These are phyloP conservation scores for Poecile montanus DNA, from an alignment of 2,797 vertebrate genomes.

Conservation along the genomic window DNA sequence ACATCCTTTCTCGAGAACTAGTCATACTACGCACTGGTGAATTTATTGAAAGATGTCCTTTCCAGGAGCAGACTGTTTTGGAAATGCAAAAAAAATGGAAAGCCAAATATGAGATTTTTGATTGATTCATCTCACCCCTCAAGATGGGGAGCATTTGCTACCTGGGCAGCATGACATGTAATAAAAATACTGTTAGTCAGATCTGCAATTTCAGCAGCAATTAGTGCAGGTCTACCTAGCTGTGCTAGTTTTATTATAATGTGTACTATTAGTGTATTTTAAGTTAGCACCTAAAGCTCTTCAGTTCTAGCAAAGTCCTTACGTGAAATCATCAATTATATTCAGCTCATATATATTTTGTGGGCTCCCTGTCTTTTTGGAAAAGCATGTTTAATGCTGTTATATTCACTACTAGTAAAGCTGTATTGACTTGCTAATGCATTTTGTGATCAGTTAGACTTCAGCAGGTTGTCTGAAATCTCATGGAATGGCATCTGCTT, in stretches of 20 bases:
- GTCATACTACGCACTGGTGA: not conserved
- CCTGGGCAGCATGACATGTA: not conserved
- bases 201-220: not conserved
- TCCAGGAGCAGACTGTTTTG: not conserved
- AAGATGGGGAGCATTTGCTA: not conserved
- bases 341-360: not conserved
- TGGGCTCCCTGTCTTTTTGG: not conserved
- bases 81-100: not conserved
- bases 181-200: not conserved
- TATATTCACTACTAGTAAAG: not conserved
- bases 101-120: not conserved
- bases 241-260: not conserved
- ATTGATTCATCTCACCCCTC: not conserved
- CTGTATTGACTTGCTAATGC: not conserved
- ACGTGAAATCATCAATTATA: not conserved
- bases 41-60: not conserved
- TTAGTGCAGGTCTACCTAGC: not conserved
- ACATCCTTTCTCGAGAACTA: not conserved
- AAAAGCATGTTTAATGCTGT: not conserved
- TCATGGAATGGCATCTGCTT: not conserved
- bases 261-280: not conserved
- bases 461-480: not conserved
- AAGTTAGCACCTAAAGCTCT: not conserved
- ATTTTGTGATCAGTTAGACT: not conserved
- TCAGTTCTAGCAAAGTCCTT: not conserved